Conservation (phyloP, 2,888 invertebrate species). For the Macaria liturata region DNA sequence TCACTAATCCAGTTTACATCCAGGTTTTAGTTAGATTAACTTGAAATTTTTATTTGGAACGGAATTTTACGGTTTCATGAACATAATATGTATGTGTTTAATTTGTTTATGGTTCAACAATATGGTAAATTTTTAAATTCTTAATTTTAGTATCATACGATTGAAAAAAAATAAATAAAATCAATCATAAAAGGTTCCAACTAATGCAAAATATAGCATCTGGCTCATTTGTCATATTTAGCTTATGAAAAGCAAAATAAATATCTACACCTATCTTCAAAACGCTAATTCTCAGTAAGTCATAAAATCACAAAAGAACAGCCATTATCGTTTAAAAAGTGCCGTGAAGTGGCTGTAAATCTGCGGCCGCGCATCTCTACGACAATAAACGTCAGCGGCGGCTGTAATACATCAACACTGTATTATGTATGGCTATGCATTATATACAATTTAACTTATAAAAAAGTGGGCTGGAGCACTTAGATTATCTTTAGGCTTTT, state of each 20-base stretch:
- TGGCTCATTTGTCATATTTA: too few relatives aligned
- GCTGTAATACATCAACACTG: conserved; percentile 8
- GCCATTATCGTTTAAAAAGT: conserved; percentile 24
- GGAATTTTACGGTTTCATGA: background rate
- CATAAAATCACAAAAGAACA: conserved; percentile 21
- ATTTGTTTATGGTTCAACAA: too few relatives aligned
- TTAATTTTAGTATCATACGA: too few relatives aligned
- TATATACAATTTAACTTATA: too few relatives aligned
- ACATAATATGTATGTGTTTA: too few relatives aligned
- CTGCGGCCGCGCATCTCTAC: conserved; percentile 20
- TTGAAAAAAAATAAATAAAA: background rate
- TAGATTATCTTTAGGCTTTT: too few relatives aligned
- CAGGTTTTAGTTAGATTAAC: background rate
- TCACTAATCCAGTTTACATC: background rate
- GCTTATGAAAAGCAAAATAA: too few relatives aligned
- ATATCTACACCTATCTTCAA: background rate
- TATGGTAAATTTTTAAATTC: too few relatives aligned
- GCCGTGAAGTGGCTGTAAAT: conserved; percentile 28
- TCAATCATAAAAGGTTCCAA: too few relatives aligned
- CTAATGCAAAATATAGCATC: too few relatives aligned
- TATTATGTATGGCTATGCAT: conserved; percentile 12
- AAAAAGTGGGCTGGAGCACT: too few relatives aligned
- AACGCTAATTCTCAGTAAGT: conserved; percentile 14
- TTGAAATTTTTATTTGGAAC: background rate
- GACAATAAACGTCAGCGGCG: conserved; percentile 29